Base-by-base conservation (phyloP, 2,113 vertebrate genomes). In the Petrocephalus zakoni region DNA sequence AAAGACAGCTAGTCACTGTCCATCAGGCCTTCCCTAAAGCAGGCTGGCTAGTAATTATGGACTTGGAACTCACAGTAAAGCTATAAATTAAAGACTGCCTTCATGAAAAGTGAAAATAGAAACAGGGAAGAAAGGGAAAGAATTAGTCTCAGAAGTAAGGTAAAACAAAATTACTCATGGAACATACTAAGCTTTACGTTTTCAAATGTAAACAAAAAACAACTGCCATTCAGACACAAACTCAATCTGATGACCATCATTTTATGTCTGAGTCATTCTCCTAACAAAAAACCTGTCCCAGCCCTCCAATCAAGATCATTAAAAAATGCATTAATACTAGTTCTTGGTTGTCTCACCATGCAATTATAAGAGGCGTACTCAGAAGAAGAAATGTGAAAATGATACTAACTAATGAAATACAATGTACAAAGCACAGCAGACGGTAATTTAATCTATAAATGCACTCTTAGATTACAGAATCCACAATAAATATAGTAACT, bases 31-130 rank as follows among this genome's bases (percentile, higher is more conserved):
- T 58, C 21, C 55, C 55, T 21, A 58, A 58, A 58, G 19, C 55
- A 21, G 4, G 55, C 55, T 19, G 34, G 2, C 68, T 37, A 37
- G 68, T 37, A 34, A 75, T 34, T 34, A 34, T 75, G 34, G n/a
- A 68, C 10, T 29, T 29, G 61, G 47, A 21, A 55, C 29, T 55
- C 47, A 10, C 13, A 86, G 85, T 34, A 34, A 37, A 90, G 86
- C 83, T 82, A 85, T 90, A 92, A 92, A 94, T 94, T 92, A 92
- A 90, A 88, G 90, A 87, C 1, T 13, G 2, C 61, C 4, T 1
- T 29, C n/a, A 11, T 13, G 34, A 78, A 42, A 78, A 42, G 13
- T 78, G 29, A 78, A 34, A 78, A 19, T 78, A 29, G 34, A 29
- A 42, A n/a, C 0, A 75, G 68, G 34, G 19, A 17, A 5, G 34